These are phyloP conservation scores for Rhopalosiphum nymphaeae DNA, from an alignment of 2,888 invertebrate species.

Conservation along the genomic window DNA sequence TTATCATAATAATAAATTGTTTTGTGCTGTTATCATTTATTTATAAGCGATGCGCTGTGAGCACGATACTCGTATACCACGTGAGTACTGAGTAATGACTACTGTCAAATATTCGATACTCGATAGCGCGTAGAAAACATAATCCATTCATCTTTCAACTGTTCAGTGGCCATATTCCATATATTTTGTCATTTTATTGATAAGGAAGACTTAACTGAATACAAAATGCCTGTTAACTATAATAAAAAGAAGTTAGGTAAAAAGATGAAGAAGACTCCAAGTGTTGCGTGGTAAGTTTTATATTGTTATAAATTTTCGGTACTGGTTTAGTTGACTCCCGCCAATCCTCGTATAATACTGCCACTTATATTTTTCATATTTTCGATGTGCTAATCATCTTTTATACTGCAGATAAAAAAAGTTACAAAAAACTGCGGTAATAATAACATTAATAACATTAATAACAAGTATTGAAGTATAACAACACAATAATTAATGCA, in stretches of 20 bases:
- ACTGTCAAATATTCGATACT: not conserved
- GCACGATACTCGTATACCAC: not conserved
- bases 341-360: too few relatives aligned
- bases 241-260: constrained; percentile 46
- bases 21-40: not conserved
- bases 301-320: too few relatives aligned
- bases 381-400: too few relatives aligned
- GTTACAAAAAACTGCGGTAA: too few relatives aligned
- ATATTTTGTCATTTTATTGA: not conserved
- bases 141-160: not conserved
- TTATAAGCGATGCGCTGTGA: not conserved
- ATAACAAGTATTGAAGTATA: too few relatives aligned
- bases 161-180: not conserved
- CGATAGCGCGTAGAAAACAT: not conserved
- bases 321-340: too few relatives aligned
- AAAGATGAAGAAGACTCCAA: constrained; percentile 50
- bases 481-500: too few relatives aligned
- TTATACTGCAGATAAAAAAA: too few relatives aligned
- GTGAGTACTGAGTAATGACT: not conserved
- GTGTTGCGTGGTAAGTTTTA: constrained; percentile 4
- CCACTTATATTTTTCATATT: too few relatives aligned
- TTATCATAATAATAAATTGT: not conserved
- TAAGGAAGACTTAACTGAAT: too few relatives aligned
- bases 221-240: constrained; percentile 36
- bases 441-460: too few relatives aligned